Percentiles rank a stretch among this genome's conserved stretches.
These are phyloP conservation scores for Melanophora roralis DNA, from an alignment of 2,888 invertebrate species.

Conservation along the genomic window DNA sequence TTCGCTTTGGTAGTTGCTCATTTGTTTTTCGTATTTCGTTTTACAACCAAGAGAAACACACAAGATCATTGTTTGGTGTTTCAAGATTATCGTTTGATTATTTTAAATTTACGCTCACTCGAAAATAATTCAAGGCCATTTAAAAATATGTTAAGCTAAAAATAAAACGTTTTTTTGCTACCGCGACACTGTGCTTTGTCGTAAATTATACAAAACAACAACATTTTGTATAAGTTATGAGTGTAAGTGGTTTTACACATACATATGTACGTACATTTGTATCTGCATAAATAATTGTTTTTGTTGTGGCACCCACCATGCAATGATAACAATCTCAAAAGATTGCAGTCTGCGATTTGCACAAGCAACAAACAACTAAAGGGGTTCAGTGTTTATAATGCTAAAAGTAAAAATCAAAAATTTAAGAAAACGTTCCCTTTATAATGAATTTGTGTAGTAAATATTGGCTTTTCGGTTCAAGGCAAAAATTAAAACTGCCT, in stretches of 20 bases:
- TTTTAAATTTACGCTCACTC: conserved; percentile 57
- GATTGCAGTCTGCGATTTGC: conserved; percentile 19
- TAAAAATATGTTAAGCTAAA: conserved; percentile 67
- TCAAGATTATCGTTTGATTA: conserved; percentile 53
- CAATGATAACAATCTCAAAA: conserved; percentile 22
- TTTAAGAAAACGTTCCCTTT: no score
- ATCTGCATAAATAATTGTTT: conserved; percentile 1
- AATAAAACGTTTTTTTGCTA: conserved; percentile 58
- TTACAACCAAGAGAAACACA: conserved; percentile 30
- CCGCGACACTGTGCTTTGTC: conserved; percentile 46
- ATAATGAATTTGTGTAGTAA: no score
- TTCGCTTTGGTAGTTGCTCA: not conserved
- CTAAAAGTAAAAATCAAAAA: no score
- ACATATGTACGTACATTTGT: not conserved
- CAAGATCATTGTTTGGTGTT: conserved; percentile 46
- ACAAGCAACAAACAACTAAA: no score
- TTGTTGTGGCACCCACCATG: conserved; percentile 43
- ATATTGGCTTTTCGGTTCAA: no score
- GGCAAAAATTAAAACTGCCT: no score
- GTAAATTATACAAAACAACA: conserved; percentile 33
- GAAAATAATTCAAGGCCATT: conserved; percentile 67
- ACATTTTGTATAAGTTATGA: not conserved
- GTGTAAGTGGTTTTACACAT: not conserved
- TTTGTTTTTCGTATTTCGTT: not conserved
- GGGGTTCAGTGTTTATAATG: no score